A percentile compares a stretch with the other conserved stretches of the same genome.
Conservation (phyloP, 2,888 invertebrate species). For the Aleiodes testaceus region DNA sequence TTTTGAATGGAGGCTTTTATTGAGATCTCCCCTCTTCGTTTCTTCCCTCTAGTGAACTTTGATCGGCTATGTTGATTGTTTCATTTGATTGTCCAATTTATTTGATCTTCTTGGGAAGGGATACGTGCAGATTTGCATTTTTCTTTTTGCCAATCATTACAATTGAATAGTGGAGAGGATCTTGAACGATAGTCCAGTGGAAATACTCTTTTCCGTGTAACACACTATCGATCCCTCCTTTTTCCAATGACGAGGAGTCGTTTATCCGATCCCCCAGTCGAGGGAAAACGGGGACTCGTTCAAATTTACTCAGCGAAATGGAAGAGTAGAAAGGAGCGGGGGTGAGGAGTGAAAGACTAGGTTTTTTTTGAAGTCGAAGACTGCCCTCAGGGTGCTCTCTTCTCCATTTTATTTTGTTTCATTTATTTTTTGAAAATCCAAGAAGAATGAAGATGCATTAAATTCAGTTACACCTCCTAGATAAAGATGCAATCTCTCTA, state of each 20-base stretch:
- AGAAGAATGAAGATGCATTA: too few species aligned
- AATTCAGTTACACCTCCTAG: too few species aligned
- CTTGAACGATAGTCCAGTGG: constrained; percentile 31
- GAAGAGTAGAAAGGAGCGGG: constrained; percentile 41
- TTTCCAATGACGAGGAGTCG: constrained; percentile 40
- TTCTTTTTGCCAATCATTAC: constrained; percentile 12
- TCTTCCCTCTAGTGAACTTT: not conserved
- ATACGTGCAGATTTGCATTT: not conserved
- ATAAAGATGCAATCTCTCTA: too few species aligned
- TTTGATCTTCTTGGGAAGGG: not conserved
- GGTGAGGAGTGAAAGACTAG: constrained; percentile 19
- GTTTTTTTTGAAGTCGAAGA: constrained; percentile 2
- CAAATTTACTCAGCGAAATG: constrained; percentile 54
- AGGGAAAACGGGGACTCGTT: constrained; percentile 42
- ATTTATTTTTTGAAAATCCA: not conserved
- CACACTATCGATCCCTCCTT: constrained; percentile 34
- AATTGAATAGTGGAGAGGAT: constrained; percentile 22
- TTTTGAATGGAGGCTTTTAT: too few species aligned
- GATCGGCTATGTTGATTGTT: not conserved
- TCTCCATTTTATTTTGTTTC: not conserved
- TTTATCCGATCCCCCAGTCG: constrained; percentile 43
- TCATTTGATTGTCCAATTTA: not conserved
- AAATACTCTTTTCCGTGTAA: constrained; percentile 12
- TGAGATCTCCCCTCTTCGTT: too few species aligned
- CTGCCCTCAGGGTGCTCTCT: not conserved